Conservation (phyloP, 2,113 vertebrate genomes). For the Rhabdomys dilectus region DNA sequence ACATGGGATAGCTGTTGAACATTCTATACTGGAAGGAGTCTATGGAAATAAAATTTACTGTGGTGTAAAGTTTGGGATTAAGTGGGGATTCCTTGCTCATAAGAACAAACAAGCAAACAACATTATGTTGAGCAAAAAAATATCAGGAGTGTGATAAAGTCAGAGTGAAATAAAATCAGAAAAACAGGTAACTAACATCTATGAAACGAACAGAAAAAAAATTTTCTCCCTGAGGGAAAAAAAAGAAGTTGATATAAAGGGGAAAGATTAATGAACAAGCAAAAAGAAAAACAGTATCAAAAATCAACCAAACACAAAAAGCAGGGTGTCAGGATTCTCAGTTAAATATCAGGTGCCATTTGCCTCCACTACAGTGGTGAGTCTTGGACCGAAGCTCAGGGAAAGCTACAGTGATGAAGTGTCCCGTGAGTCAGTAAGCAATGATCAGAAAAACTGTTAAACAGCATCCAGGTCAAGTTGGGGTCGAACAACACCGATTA, state of each 20-base stretch:
- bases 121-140: neutral
- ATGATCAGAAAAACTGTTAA: slow-evolving; percentile 72
- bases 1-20: neutral
- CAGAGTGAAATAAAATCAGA: neutral
- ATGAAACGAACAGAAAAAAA: neutral
- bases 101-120: neutral
- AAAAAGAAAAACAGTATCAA: neutral
- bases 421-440: slow-evolving; percentile 50
- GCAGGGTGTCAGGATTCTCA: neutral
- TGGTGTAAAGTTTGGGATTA: too few relatives aligned
- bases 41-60: neutral
- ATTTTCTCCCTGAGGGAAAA: neutral
- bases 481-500: slow-evolving; percentile 61
- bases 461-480: slow-evolving; percentile 29
- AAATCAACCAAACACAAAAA: neutral
- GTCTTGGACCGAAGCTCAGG: neutral
- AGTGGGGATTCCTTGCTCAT: neutral
- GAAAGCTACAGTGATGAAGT: slow-evolving; percentile 45
- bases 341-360: slow-evolving; percentile 37
- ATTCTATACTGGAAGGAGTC: neutral
- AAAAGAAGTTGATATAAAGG: neutral
- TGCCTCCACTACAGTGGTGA: slow-evolving; percentile 7
- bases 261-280: neutral
- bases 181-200: neutral
- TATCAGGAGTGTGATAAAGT: neutral